phyloP scores from a whole-genome alignment of 2,888 invertebrate genomes.

The Synergus itoensis region DNA sequence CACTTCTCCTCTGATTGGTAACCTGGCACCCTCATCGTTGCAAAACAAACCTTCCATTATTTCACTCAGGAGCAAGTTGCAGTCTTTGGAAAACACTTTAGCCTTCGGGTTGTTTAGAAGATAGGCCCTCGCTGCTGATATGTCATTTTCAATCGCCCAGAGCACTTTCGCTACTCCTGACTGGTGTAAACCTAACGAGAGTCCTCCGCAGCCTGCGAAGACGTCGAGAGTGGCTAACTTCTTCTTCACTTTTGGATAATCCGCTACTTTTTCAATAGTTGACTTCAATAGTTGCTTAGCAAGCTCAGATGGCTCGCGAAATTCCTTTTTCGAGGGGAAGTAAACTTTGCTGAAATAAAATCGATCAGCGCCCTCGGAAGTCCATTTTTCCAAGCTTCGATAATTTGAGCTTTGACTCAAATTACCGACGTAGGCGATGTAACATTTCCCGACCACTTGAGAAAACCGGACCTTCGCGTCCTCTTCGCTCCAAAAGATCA shows the following conservation, averaged over 20 bases:
- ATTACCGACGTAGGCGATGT: slow-evolving; percentile 83
- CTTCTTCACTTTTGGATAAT: slow-evolving; percentile 75
- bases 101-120: slow-evolving; percentile 86
- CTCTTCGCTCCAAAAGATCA: slow-evolving; percentile 88
- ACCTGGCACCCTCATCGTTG: slow-evolving; percentile 78
- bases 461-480: slow-evolving; percentile 78
- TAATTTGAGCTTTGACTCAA: slow-evolving; percentile 74
- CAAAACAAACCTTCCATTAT: slow-evolving; percentile 12
- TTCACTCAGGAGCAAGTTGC: slow-evolving; percentile 79
- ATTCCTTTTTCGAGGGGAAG: slow-evolving; percentile 79
- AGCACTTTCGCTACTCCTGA: slow-evolving; percentile 84
- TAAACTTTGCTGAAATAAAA: slow-evolving; percentile 88
- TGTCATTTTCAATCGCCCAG: slow-evolving; percentile 91
- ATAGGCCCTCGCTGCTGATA: slow-evolving; percentile 89
- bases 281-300: slow-evolving; percentile 82
- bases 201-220: slow-evolving; percentile 91
- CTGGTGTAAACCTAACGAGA: slow-evolving; percentile 87
- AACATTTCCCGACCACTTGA: slow-evolving; percentile 85
- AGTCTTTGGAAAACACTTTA: slow-evolving; percentile 90
- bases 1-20: slow-evolving; percentile 89
- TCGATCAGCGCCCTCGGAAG: slow-evolving; percentile 82
- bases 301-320: slow-evolving; percentile 82
- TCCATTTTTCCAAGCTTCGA: slow-evolving; percentile 80
- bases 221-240: slow-evolving; percentile 87
- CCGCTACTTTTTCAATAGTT: slow-evolving; percentile 74